These are phyloP conservation scores for Gymnothorax javanicus DNA, from an alignment of 2,797 vertebrate species.

Conservation along the genomic window DNA sequence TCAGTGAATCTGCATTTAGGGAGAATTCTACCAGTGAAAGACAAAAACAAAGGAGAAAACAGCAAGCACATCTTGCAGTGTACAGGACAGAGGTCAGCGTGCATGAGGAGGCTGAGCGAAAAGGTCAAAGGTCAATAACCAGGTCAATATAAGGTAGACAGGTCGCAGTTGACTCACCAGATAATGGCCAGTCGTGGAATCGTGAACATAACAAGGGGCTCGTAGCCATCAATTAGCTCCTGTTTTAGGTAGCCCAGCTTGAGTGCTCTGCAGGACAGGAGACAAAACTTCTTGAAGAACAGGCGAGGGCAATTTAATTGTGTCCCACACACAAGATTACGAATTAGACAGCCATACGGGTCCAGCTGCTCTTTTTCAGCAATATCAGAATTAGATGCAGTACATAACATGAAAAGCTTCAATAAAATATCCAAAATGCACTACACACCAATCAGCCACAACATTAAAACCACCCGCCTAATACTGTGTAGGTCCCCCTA, in stretches of 20 bases:
- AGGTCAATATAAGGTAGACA: background rate
- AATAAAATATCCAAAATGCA: background rate
- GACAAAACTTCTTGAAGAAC: background rate
- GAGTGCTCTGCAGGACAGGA: conserved; percentile 58
- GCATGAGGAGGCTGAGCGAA: background rate
- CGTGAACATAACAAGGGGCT: conserved; percentile 73
- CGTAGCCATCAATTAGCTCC: conserved; percentile 73
- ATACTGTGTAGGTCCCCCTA: too few species aligned
- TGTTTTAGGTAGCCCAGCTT: conserved; percentile 68
- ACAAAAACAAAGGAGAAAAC: background rate
- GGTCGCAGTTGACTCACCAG: conserved; percentile 54
- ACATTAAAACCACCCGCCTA: too few species aligned
- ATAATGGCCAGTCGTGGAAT: conserved; percentile 74
- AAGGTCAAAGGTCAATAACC: background rate
- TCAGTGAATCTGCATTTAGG: background rate
- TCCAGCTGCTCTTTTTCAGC: background rate
- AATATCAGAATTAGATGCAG: too few species aligned
- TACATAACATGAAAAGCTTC: background rate
- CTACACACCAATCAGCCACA: too few species aligned
- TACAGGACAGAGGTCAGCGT: background rate
- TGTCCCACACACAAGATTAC: background rate
- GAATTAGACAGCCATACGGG: background rate
- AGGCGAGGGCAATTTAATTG: background rate
- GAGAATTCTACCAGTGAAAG: too few species aligned
- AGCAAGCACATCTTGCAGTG: background rate